Conservation (phyloP, 2,797 vertebrate genomes). For the Sebastes baramenuke region DNA sequence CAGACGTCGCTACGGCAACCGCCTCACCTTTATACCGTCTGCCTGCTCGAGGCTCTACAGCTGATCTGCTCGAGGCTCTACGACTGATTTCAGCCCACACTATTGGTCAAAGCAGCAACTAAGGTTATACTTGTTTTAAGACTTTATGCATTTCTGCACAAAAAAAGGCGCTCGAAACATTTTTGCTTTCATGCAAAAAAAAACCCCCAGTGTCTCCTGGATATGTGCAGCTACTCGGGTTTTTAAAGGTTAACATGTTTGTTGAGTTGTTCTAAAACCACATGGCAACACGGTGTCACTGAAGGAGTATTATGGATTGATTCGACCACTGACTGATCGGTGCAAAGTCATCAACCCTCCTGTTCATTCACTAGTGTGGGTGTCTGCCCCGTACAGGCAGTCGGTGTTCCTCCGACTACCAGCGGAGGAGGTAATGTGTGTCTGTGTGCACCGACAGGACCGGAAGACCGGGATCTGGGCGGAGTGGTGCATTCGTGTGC, state of each 20-base stretch:
- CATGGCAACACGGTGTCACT: slow-evolving; percentile 50
- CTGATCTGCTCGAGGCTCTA: slow-evolving; percentile 54
- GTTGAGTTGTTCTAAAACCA: neutral
- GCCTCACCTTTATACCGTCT: slow-evolving; percentile 75
- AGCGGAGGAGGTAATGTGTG: neutral
- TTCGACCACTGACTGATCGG: neutral
- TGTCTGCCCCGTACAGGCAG: too few species aligned
- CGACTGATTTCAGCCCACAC: too few species aligned
- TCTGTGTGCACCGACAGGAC: neutral
- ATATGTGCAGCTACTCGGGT: neutral
- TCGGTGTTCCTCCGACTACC: neutral
- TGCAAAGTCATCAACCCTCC: neutral
- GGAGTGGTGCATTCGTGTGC: slow-evolving; percentile 27
- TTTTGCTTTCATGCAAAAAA: too few species aligned
- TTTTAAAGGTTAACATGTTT: neutral
- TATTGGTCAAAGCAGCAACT: slow-evolving; percentile 55
- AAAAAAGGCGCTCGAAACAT: neutral
- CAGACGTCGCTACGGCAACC: slow-evolving; percentile 63
- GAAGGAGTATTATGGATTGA: slow-evolving; percentile 36
- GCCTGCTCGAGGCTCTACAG: slow-evolving; percentile 34
- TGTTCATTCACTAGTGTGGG: neutral
- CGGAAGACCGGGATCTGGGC: slow-evolving; percentile 9
- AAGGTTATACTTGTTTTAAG: slow-evolving; percentile 42
- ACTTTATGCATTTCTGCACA: neutral
- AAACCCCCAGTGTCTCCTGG: neutral